Evolutionary conservation across 1,140 invertebrate genomes (phyloP).

Genomic region (Contarinia nasturtii): DNA sequence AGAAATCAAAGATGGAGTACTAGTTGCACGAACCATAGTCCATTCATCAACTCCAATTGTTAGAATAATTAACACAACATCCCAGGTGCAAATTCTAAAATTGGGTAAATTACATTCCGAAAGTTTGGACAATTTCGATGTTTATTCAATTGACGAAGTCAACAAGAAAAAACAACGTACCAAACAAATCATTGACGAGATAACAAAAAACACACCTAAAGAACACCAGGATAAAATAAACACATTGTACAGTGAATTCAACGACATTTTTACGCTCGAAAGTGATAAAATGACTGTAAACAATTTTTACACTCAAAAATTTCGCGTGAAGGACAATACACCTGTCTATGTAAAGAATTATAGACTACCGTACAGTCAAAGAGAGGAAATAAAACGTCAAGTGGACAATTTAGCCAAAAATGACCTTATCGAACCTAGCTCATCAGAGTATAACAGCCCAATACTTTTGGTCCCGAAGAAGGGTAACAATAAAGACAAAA

Average conservation of each 20-base stretch:
- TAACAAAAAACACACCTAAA: too few species aligned
- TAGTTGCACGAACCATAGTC: neutral
- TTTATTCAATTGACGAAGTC: neutral
- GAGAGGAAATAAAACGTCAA: constrained; percentile 8
- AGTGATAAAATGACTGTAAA: constrained; percentile 1
- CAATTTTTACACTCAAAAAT: constrained; percentile 5
- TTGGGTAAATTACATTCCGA: neutral
- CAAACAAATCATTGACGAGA: too few species aligned
- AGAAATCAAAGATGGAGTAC: neutral
- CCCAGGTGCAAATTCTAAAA: neutral
- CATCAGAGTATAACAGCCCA: constrained; percentile 9
- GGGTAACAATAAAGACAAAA: constrained; percentile 3
- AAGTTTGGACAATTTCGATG: neutral
- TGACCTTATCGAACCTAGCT: constrained; percentile 7
- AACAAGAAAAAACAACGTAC: neutral
- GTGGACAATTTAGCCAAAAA: constrained; percentile 8
- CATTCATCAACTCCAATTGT: neutral
- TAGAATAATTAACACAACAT: neutral
- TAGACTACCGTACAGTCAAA: constrained; percentile 9
- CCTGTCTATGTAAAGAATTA: constrained; percentile 5
- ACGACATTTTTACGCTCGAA: neutral
- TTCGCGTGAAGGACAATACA: neutral
- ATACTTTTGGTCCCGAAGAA: constrained; percentile 10
- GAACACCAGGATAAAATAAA: neutral
- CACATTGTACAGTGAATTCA: neutral